Percentiles rank a stretch among this genome's conserved stretches.
phyloP scores from a whole-genome alignment of 1,140 invertebrate species.

The Aphaenogaster rudis region DNA sequence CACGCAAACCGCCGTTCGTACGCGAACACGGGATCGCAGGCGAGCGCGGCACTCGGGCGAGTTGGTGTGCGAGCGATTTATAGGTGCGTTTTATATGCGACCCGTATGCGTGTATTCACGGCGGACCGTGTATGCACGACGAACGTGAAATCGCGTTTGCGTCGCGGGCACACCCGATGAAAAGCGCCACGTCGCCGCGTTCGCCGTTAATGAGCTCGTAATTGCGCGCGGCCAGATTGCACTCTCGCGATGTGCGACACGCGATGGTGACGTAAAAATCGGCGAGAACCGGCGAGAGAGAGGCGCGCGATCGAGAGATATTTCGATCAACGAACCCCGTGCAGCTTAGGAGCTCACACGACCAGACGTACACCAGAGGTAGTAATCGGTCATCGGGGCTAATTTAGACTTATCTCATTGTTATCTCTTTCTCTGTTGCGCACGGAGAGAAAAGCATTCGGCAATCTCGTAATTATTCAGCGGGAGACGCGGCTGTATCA shows the following conservation, averaged over 20 bases:
- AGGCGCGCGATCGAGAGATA: not conserved
- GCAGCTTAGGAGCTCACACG: not conserved
- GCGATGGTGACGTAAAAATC: slow-evolving; percentile 22
- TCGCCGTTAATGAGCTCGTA: slow-evolving; percentile 69
- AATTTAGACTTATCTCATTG: slow-evolving; percentile 24
- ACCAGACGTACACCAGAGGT: not conserved
- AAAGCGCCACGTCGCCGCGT: slow-evolving; percentile 56
- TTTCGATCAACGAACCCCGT: not conserved
- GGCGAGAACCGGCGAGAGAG: not conserved
- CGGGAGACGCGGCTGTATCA: slow-evolving; percentile 70
- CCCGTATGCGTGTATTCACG: slow-evolving; percentile 9
- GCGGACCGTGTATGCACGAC: not conserved
- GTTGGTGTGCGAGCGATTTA: slow-evolving; percentile 18
- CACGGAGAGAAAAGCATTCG: slow-evolving; percentile 1
- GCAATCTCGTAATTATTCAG: slow-evolving; percentile 76
- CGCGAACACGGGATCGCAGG: slow-evolving; percentile 5
- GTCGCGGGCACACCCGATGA: slow-evolving; percentile 47
- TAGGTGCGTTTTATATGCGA: slow-evolving; percentile 20
- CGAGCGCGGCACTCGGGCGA: slow-evolving; percentile 4
- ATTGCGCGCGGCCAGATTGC: slow-evolving; percentile 53
- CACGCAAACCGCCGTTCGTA: slow-evolving; percentile 23
- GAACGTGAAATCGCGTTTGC: slow-evolving; percentile 39
- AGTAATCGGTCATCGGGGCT: not conserved
- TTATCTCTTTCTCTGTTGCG: not conserved
- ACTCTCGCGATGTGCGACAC: slow-evolving; percentile 17